phyloP scores from a whole-genome alignment of 2,888 invertebrate species.

The Rhamphomyia laevipes region DNA sequence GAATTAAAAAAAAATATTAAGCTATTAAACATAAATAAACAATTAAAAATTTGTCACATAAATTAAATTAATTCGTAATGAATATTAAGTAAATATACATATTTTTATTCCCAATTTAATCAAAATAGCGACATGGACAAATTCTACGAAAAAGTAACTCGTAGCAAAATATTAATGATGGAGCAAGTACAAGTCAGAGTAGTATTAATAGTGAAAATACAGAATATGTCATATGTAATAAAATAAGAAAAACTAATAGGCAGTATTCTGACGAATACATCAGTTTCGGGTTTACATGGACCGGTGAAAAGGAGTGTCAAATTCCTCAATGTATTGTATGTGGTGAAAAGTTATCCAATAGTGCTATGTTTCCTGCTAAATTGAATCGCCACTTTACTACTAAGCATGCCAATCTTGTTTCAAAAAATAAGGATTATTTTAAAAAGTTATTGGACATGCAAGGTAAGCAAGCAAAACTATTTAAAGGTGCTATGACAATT shows the following conservation, averaged over 20 bases:
- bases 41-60: no score
- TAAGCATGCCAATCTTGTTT: not conserved
- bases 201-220: not conserved
- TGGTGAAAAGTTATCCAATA: not conserved
- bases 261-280: not conserved
- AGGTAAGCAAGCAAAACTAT: no score
- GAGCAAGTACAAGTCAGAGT: not conserved
- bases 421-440: not conserved
- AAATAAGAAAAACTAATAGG: not conserved
- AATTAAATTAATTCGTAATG: no score
- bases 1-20: no score
- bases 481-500: not conserved
- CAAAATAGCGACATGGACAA: not conserved
- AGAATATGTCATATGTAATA: not conserved
- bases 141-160: not conserved
- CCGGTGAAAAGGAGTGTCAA: not conserved
- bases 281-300: not conserved
- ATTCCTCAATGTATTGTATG: not conserved
- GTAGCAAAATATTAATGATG: not conserved
- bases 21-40: no score
- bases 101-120: not conserved
- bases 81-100: no score
- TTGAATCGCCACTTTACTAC: not conserved
- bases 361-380: not conserved
- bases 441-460: no score